These are phyloP conservation scores for Loris lydekkerianus DNA, from an alignment of 2,797 vertebrate species.

Conservation along the genomic window DNA sequence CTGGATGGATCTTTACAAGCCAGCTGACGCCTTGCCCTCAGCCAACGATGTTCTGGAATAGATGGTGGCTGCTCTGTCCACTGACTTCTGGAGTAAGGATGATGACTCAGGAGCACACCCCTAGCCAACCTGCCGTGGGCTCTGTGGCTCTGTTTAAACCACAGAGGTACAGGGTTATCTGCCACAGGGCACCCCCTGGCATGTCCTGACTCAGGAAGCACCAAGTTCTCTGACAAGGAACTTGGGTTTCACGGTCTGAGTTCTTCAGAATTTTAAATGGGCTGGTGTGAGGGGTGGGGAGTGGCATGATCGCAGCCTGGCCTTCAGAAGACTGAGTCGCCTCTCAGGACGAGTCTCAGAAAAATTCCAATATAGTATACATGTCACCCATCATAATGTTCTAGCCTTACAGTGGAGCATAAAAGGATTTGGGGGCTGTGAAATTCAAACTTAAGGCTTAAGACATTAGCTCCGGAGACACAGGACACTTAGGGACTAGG, in stretches of 20 bases:
- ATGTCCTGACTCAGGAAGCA: neutral
- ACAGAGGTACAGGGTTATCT: too few relatives aligned
- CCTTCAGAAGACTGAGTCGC: neutral
- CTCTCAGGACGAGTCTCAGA: neutral
- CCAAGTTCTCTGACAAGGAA: neutral
- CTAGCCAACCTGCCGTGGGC: neutral
- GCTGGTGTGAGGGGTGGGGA: too few relatives aligned
- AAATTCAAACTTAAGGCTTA: neutral
- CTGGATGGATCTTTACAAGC: neutral
- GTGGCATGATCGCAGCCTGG: neutral
- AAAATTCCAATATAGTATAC: neutral
- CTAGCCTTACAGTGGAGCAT: neutral
- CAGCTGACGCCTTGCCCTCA: too few relatives aligned
- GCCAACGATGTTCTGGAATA: neutral
- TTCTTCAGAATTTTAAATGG: neutral
- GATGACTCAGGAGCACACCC: neutral
- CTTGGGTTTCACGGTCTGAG: neutral
- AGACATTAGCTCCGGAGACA: neutral
- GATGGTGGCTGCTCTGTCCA: neutral
- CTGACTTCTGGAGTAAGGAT: neutral
- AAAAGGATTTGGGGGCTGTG: neutral
- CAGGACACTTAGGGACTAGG: neutral
- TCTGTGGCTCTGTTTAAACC: neutral
- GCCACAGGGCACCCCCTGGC: neutral
- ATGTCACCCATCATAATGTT: neutral